Base-by-base conservation (phyloP, 2,888 invertebrate genomes). In the Lithophane socia region DNA sequence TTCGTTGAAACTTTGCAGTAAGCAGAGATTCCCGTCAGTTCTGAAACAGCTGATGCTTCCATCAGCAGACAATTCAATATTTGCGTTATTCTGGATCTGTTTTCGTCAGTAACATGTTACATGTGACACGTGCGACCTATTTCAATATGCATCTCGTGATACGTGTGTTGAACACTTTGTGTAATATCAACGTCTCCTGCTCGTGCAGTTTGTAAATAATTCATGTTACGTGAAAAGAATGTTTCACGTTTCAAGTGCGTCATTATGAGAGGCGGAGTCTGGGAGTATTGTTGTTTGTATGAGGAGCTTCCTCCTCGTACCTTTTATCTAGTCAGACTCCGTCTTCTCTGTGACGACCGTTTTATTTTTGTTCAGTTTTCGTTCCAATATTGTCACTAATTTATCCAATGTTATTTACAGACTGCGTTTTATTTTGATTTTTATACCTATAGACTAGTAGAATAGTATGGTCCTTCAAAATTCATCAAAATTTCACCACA, bases 171-270 rank as follows among this genome's bases (percentile, higher is more conserved):
- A 64, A 76, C 65, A 63, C 29, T 72, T 60, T 61, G 73, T 73
- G 61, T 80, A 71, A 80, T 79, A 82, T 85, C 88, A 88, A 86
- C 85, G 88, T 89, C 84, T 87, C 84, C 82, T 78, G 65, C 56
- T 70, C 63, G 76, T 74, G 82, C 83, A 80, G 88, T 86, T 80
- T 89, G 89, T 87, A 84, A 86, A 88, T 84, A 86, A 85, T 75
- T 75, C 42, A 65, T 66, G 64, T 81, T 54, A 70, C 52, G 75
- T 63, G 73, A 71, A 79, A 71, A 60, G 12, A 77, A 68, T 77
- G 67, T 78, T 82, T 75, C 60, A 66, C 79, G 65, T 77, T 74
- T 78, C 80, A 16, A 42, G 7, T 54, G 56, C 58, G 80, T 77
- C 71, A 68, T 24, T 24, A 56, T 24, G 68, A 58, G 24, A 80